Evolutionary conservation across 2,797 vertebrate species (phyloP), one percentile per base, ranked within the genome.

Genomic region (Linurgus olivaceus): DNA sequence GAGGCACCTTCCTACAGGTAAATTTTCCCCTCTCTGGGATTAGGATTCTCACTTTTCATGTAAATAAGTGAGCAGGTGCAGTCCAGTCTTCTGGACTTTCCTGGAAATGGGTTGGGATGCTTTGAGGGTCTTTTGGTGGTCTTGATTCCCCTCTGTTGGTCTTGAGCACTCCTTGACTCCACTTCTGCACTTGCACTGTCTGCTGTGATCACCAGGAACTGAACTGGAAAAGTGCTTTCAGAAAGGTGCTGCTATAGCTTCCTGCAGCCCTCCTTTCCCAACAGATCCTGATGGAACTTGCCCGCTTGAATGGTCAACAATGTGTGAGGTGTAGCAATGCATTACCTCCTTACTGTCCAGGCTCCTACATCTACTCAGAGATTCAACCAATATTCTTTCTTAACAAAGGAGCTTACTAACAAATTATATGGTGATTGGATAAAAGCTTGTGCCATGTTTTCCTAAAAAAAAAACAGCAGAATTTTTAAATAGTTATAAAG

Each of bases 21-120:
- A 67, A 23, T 61, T n/a, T 80, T 48, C 17, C 8, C 2, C 0
- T 0, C 26, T n/a, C 37, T 45, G n/a, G 17, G 19, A 63, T 33
- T 45, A 26, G 5, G 8, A 31, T 44, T 57, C 24, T 57, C 29
- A 19, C 13, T 63, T 1, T 6, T 48, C 37, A 16, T 21, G 62
- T 8, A 37, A 68, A 29, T n/a, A 55, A 51, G 10, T 50, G 17
- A 38, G 1, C 47, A 54, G 19, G 5, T 8, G 7, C 17, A 50
- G 9, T 21, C 13, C 13, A 7, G 4, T 76, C 35, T 44, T 50
- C 38, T 38, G 23, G 8, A 33, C 28, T 10, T 38, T 52, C 14
- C 47, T 61, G 28, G 16, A 52, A 68, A 59, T 20, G 6, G 8
- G 3, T 6, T 67, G 45, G 8, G 16, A 15, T 59, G 3, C 8